Evolutionary conservation across 1,140 invertebrate genomes (phyloP), one percentile per base, ranked within the genome.

Genomic region (Planococcus citri): DNA sequence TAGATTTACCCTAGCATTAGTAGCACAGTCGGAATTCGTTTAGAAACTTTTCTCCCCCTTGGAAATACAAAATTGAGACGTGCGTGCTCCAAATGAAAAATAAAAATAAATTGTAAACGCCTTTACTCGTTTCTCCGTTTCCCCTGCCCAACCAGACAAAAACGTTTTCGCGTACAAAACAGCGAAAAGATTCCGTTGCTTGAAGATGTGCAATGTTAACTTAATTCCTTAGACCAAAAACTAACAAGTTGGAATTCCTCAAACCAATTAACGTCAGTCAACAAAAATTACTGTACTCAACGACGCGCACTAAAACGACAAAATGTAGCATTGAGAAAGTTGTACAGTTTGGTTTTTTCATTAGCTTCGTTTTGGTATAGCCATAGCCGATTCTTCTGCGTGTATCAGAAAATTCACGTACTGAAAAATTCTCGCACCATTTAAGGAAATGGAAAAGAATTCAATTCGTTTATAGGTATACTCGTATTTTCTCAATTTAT

Each of bases 251-350:
- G 41, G 41, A 51, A 51, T 51, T 51, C n/a, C 41, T 51, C 41
- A 51, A 20, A 51, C 41, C 41, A 51, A 51, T 51, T 51, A 51
- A 51, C 41, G 41, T 51, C 41, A 51, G 41, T 51, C 41, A 51
- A 51, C 41, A 51, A 51, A 51, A 51, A 51, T 51, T 20, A 51
- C 29, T 33, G 29, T 33, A 33, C 29, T 33, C 29, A 12, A 33
- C 29, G 29, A 33, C 29, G 3, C 29, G 29, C 29, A 12, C 12
- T 33, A 33, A 33, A 33, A 33, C 29, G 29, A 33, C 29, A 33
- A 33, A 33, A 33, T 12, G 29, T 33, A 33, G 12, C 29, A 12
- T 33, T 33, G 29, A 33, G 29, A 33, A 33, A 33, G 29, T 33
- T 33, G 29, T 12, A 33, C 4, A 3, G 29, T 33, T 33, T 33